Evolutionary conservation across 2,888 invertebrate genomes (phyloP).

Genomic region (Macaria notata): DNA sequence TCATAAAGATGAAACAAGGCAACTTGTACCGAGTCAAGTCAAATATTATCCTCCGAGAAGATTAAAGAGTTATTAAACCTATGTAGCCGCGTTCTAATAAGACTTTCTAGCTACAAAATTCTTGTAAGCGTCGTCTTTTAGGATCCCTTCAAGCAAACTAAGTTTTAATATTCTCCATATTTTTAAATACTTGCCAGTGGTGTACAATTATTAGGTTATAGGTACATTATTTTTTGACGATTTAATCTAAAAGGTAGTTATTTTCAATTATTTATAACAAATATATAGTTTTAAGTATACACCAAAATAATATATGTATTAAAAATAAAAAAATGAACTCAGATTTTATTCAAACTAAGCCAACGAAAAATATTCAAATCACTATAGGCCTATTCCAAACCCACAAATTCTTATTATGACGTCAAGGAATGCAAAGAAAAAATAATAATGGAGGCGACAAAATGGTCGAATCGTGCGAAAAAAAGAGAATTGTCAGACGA

Average conservation of each 20-base stretch:
- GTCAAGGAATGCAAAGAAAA: conserved; percentile 35
- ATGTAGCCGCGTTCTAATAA: conserved; percentile 43
- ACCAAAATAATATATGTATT: neutral
- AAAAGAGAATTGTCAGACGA: conserved; percentile 40
- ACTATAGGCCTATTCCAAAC: conserved; percentile 34
- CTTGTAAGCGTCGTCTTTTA: conserved; percentile 15
- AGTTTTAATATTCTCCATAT: too few relatives aligned
- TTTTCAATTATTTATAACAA: too few relatives aligned
- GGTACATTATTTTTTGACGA: too few relatives aligned
- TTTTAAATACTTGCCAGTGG: too few relatives aligned
- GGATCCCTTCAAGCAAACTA: too few relatives aligned
- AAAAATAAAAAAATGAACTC: neutral
- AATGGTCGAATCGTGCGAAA: conserved; percentile 59
- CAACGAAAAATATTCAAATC: too few relatives aligned
- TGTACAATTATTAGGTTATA: too few relatives aligned
- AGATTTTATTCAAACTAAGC: neutral
- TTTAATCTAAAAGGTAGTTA: too few relatives aligned
- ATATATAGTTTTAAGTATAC: neutral
- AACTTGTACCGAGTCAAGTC: conserved; percentile 77
- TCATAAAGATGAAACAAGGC: conserved; percentile 78
- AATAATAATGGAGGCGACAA: conserved; percentile 47
- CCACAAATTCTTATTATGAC: conserved; percentile 35
- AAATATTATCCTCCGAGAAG: conserved; percentile 75
- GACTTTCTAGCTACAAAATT: conserved; percentile 31
- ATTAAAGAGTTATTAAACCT: conserved; percentile 75